phyloP scores from a whole-genome alignment of 2,797 vertebrate species.

The Alosa sapidissima region DNA sequence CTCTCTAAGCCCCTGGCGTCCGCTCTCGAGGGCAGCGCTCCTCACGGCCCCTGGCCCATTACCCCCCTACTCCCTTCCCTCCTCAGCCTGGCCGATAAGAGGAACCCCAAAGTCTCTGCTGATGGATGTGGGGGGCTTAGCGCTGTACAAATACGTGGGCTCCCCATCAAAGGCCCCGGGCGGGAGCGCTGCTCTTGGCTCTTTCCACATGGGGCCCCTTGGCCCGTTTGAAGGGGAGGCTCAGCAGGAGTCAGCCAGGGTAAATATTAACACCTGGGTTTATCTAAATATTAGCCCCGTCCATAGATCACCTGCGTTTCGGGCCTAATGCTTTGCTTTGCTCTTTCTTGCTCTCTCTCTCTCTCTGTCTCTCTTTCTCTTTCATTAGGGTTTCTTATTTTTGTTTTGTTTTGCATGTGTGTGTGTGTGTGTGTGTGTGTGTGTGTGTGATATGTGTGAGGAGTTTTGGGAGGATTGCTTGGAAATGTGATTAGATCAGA shows the following conservation, averaged over 20 bases:
- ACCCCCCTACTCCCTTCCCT: slow-evolving; percentile 17
- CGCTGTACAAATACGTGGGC: slow-evolving; percentile 51
- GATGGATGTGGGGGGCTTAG: slow-evolving; percentile 52
- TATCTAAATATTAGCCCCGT: slow-evolving; percentile 53
- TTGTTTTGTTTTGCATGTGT: slow-evolving; percentile 9
- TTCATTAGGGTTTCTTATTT: background rate
- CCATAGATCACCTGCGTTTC: slow-evolving; percentile 16
- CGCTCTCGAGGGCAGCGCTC: background rate
- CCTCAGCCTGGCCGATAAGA: slow-evolving; percentile 32
- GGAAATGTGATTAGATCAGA: too few species aligned
- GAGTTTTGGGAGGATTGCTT: background rate
- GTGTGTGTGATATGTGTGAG: background rate
- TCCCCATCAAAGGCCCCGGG: slow-evolving; percentile 46
- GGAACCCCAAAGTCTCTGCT: slow-evolving; percentile 42
- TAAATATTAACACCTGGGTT: slow-evolving; percentile 59
- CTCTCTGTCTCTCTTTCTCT: background rate
- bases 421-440: background rate
- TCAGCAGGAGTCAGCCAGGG: slow-evolving; percentile 41
- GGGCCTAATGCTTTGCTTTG: background rate
- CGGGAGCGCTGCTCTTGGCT: slow-evolving; percentile 40
- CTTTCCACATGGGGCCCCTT: slow-evolving; percentile 37
- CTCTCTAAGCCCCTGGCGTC: slow-evolving; percentile 4
- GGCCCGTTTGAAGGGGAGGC: slow-evolving; percentile 39
- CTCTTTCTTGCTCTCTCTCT: background rate
- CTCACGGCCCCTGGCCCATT: slow-evolving; percentile 28